Conservation (phyloP, 2,888 invertebrate species). For the Torymus texanus region DNA sequence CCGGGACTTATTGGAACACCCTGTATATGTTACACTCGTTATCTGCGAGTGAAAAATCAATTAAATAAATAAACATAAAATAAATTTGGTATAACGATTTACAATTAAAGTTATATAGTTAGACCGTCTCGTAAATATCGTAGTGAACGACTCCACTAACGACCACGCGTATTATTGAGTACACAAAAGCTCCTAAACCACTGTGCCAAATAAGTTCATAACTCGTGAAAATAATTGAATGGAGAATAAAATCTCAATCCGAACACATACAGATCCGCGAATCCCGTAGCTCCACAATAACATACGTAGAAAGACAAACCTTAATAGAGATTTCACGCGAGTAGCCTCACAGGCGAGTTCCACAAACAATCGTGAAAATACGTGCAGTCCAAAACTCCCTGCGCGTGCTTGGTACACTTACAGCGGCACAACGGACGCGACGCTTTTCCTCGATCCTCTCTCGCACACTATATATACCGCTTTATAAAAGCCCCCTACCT, state of each 20-base stretch:
- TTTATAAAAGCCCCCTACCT: neutral
- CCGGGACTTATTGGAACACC: no score
- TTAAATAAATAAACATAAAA: no score
- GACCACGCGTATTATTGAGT: no score
- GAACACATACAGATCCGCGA: neutral
- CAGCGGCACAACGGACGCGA: conserved; percentile 7
- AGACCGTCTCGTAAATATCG: no score
- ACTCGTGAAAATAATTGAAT: no score
- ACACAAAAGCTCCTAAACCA: no score
- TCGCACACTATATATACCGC: neutral
- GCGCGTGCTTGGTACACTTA: neutral
- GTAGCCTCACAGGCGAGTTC: neutral
- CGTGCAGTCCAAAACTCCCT: neutral
- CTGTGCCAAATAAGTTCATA: no score
- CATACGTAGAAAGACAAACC: neutral
- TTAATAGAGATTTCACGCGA: conserved; percentile 49
- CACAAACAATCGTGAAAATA: conserved; percentile 30
- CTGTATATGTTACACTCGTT: no score
- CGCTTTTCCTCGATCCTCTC: conserved; percentile 21
- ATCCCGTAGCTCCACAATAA: conserved; percentile 6
- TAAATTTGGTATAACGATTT: no score
- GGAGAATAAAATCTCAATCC: neutral
- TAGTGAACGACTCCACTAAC: no score
- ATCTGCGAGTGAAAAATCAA: no score
- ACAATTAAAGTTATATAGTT: no score